These are phyloP conservation scores for Percina caprodes DNA, from an alignment of 2,113 vertebrate species.

Conservation along the genomic window DNA sequence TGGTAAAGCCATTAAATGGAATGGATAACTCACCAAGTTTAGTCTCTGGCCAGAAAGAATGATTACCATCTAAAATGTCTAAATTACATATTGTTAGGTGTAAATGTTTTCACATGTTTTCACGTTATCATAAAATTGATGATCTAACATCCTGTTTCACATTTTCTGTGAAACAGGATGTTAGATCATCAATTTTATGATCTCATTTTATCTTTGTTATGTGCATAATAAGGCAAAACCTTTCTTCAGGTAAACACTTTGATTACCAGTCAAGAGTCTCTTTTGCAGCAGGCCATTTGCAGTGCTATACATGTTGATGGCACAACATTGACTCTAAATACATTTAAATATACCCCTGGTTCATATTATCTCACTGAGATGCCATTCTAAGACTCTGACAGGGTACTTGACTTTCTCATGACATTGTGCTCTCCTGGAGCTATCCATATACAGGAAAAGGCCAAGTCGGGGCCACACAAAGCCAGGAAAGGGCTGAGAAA, in stretches of 20 bases:
- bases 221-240: not conserved
- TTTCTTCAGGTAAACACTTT: not conserved
- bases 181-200: not conserved
- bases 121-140: no score
- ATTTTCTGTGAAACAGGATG: not conserved
- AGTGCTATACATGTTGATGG: not conserved
- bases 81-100: no score
- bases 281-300: conserved; percentile 7
- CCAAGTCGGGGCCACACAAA: conserved; percentile 74
- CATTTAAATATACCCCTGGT: conserved; percentile 1
- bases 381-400: conserved; percentile 29
- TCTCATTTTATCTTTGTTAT: not conserved
- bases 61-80: not conserved
- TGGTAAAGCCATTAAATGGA: conserved; percentile 28
- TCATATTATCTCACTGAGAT: conserved; percentile 23
- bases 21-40: conserved; percentile 26
- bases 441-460: conserved; percentile 78
- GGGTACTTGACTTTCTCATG: conserved; percentile 67
- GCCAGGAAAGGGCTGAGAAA: conserved; percentile 78
- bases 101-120: not conserved
- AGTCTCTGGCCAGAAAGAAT: conserved; percentile 6
- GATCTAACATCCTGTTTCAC: no score
- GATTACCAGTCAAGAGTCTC: not conserved
- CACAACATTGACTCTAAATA: not conserved
- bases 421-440: conserved; percentile 58